Evolutionary conservation across 2,888 invertebrate genomes (phyloP).

Genomic region (Leptura quadrifasciata): DNA sequence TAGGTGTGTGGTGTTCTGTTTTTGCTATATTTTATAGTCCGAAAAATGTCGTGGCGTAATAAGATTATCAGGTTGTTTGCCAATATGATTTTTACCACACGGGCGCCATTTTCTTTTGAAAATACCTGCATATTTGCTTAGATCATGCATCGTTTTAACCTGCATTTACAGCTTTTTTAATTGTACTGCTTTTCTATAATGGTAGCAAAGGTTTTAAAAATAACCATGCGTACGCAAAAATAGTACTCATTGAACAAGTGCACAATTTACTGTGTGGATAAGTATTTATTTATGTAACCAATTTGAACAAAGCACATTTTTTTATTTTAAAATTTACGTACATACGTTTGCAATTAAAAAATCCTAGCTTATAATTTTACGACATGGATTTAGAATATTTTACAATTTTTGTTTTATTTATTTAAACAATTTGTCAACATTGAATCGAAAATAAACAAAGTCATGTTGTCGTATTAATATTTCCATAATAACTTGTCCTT

Average conservation of each 20-base stretch:
- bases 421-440: constrained; percentile 28
- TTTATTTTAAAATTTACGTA: too few species aligned
- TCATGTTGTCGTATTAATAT: not conserved
- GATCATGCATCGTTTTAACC: not conserved
- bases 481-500: not conserved
- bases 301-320: constrained; percentile 2
- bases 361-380: not conserved
- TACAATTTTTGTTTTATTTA: not conserved
- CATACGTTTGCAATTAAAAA: not conserved
- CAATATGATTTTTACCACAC: constrained; percentile 1
- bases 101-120: constrained; percentile 28
- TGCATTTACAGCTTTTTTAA: not conserved
- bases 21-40: not conserved
- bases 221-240: not conserved
- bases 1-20: constrained; percentile 16
- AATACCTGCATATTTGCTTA: constrained; percentile 1
- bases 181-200: constrained; percentile 1
- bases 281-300: constrained; percentile 29
- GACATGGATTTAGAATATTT: not conserved
- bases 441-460: not conserved
- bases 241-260: not conserved
- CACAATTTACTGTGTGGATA: not conserved
- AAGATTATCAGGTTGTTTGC: constrained; percentile 1
- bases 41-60: constrained; percentile 3
- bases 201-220: not conserved